These are phyloP conservation scores for Diadophis punctatus DNA, from an alignment of 2,113 vertebrate species.

Conservation along the genomic window DNA sequence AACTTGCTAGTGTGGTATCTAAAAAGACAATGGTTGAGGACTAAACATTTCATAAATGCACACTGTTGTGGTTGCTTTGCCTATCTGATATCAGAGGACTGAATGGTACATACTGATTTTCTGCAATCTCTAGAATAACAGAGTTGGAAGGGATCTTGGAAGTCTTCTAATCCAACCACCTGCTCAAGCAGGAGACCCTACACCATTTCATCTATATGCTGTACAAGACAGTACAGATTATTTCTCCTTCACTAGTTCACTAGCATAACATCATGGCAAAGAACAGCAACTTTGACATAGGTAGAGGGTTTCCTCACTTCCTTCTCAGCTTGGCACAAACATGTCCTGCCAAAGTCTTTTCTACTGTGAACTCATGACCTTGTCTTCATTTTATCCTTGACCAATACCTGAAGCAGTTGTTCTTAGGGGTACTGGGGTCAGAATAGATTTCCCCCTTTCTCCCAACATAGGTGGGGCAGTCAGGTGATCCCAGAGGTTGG, in stretches of 20 bases:
- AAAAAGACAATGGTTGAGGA: neutral
- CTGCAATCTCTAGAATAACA: neutral
- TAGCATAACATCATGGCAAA: neutral
- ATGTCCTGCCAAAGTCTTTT: neutral
- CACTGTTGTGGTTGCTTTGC: neutral
- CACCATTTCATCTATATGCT: accelerated
- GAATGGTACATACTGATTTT: neutral
- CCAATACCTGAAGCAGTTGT: neutral
- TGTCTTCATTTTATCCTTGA: neutral
- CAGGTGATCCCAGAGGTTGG: neutral
- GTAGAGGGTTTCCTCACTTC: neutral
- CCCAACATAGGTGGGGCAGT: neutral
- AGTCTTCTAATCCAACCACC: too few species aligned
- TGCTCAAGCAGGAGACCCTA: too few species aligned
- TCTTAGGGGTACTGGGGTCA: neutral
- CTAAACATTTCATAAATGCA: neutral
- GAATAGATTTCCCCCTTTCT: neutral
- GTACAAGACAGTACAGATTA: neutral
- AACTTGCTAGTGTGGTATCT: neutral
- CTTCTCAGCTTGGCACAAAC: neutral
- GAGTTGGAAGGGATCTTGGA: too few species aligned
- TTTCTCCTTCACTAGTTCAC: neutral
- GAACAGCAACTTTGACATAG: neutral
- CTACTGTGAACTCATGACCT: neutral
- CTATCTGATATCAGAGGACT: neutral